phyloP scores from a whole-genome alignment of 2,797 vertebrate species.

The Strix occidentalis region DNA sequence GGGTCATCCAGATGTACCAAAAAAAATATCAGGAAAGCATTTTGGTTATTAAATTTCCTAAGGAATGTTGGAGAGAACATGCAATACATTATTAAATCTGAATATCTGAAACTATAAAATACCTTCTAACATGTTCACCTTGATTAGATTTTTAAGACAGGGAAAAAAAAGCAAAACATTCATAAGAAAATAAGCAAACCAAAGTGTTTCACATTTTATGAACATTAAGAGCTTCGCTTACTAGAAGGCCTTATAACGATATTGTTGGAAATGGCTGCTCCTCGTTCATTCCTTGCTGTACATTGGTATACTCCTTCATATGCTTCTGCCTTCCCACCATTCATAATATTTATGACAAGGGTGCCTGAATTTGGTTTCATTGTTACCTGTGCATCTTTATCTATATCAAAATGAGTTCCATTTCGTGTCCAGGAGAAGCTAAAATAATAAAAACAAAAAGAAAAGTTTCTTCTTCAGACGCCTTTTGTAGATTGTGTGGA shows the following conservation, averaged over 20 bases:
- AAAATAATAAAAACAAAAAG: conserved; percentile 19
- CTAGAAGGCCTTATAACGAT: conserved; percentile 90
- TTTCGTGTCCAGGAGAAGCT: conserved; percentile 97
- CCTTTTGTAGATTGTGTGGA: background rate
- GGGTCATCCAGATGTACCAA: background rate
- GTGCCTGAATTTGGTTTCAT: conserved; percentile 90
- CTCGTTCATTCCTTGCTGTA: conserved; percentile 90
- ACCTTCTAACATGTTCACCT: conserved; percentile 71
- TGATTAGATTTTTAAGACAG: conserved; percentile 55
- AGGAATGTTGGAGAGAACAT: background rate
- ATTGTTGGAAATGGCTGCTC: conserved; percentile 92
- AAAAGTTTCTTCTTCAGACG: background rate
- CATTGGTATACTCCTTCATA: conserved; percentile 96
- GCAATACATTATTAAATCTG: background rate
- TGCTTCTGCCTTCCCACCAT: conserved; percentile 84
- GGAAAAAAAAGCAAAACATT: background rate
- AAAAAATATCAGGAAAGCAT: background rate
- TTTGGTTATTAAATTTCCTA: background rate
- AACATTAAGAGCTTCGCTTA: conserved; percentile 74
- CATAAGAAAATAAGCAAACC: background rate
- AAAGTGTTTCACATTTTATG: background rate
- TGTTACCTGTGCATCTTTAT: conserved; percentile 85
- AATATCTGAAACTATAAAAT: conserved; percentile 7
- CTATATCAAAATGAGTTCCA: conserved; percentile 93
- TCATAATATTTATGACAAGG: conserved; percentile 90